Conservation (phyloP, 1,140 invertebrate species). For the Pectinophora gossypiella region DNA sequence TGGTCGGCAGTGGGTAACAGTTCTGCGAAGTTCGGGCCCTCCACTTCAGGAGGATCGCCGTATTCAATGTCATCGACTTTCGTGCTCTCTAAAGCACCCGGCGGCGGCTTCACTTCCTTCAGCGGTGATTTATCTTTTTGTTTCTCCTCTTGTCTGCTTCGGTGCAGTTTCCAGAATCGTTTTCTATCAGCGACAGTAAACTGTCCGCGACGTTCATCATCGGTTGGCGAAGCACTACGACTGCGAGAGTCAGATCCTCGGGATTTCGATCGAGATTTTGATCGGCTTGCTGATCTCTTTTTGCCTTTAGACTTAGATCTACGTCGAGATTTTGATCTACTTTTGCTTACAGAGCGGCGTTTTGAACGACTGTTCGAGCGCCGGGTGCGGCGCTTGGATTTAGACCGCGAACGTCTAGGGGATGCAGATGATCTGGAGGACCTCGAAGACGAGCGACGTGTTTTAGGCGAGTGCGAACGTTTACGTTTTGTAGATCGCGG, state of each 20-base stretch:
- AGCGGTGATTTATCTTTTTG: constrained; percentile 38
- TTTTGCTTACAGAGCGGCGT: constrained; percentile 32
- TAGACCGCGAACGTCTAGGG: constrained; percentile 29
- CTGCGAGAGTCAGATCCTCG: constrained; percentile 37
- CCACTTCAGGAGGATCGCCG: constrained; percentile 62
- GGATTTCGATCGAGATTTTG: constrained; percentile 40
- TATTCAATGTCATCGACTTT: constrained; percentile 58
- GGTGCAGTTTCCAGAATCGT: constrained; percentile 62
- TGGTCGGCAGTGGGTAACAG: constrained; percentile 43
- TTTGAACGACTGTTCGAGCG: constrained; percentile 38
- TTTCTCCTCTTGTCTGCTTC: constrained; percentile 41
- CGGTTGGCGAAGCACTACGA: constrained; percentile 36
- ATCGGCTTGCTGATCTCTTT: constrained; percentile 27
- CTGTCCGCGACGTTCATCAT: constrained; percentile 58
- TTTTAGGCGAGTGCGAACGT: constrained; percentile 20
- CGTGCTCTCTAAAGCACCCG: constrained; percentile 47
- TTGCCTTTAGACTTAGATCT: constrained; percentile 37
- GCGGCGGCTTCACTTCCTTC: constrained; percentile 55
- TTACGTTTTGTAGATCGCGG: constrained; percentile 34
- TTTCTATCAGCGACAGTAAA: constrained; percentile 65
- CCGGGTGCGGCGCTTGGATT: constrained; percentile 33
- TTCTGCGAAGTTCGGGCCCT: constrained; percentile 64
- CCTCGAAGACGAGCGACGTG: constrained; percentile 26
- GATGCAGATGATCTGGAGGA: constrained; percentile 33
- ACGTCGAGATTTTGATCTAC: constrained; percentile 35